Base-by-base conservation (phyloP, 2,113 vertebrate genomes). In the Donacobius atricapilla region DNA sequence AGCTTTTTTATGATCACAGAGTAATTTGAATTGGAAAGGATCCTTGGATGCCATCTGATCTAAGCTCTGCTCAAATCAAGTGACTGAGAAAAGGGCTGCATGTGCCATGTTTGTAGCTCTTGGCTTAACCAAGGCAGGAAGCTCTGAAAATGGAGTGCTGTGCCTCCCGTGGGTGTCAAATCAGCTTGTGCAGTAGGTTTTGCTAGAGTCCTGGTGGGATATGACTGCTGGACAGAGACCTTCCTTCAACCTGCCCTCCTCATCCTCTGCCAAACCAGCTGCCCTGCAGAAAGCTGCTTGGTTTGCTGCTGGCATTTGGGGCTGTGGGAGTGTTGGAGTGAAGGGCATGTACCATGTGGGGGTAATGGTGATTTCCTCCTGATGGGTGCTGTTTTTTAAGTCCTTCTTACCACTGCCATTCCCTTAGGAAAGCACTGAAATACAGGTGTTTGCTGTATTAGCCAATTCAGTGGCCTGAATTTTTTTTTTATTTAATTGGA, bases 321-420 rank as follows among this genome's bases (percentile, higher is more conserved):
- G 14, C 0, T 0, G 3, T 1, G 2, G 42, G 7, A 68, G 17
- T 3, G 10, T 13, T 44, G 39, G 23, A 4, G 16, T 44, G 31
- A 50, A 35, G n/a, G 33, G 30, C 2, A 0, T 6, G 10, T 44
- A 1, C 18, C 1, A 0, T 25, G 16, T 47, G 35, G 39, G 18
- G 53, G 15, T 37, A 45, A 23, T 3, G 1, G 40, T 0, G 1
- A 9, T 71, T 42, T 40, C 27, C 28, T 69, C 24, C 13, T 47
- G 9, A 5, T 54, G 64, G 13, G 7, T 37, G 7, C 20, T 77
- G 17, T 2, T 4, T 82, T 78, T 57, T 54, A 40, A 42, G 22
- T 64, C 25, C 1, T 0, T 75, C 24, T 78, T 60, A 30, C 17
- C 6, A 2, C 9, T 48, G 31, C 25, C 22, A 3, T 31, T 87